Percentiles rank a stretch among this genome's conserved stretches.
Conservation (phyloP, 1,140 invertebrate genomes). For the Agrilus planipennis region DNA sequence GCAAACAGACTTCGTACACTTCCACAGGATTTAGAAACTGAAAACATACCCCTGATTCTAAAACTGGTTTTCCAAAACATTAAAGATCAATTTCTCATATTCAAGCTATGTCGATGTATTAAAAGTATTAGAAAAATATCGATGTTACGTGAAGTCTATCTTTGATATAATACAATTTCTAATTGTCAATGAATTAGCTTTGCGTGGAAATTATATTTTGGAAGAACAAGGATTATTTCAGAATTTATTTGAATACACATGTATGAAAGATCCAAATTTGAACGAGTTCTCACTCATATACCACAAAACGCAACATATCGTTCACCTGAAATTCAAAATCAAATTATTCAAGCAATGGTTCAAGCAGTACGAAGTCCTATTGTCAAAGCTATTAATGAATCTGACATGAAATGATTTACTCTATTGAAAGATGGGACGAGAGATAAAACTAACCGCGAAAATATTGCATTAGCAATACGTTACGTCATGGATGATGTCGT, state of each 20-base stretch:
- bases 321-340: slow-evolving; percentile 20
- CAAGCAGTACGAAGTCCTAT: slow-evolving; percentile 13
- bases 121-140: slow-evolving; percentile 13
- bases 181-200: slow-evolving; percentile 14
- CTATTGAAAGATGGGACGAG: slow-evolving; percentile 4
- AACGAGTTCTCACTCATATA: slow-evolving; percentile 17
- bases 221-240: slow-evolving; percentile 16
- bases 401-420: background rate
- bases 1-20: slow-evolving; percentile 14
- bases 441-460: slow-evolving; percentile 8
- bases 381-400: background rate
- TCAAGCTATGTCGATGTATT: slow-evolving; percentile 17
- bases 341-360: slow-evolving; percentile 18
- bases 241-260: slow-evolving; percentile 20
- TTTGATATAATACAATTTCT: slow-evolving; percentile 17
- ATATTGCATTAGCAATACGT: slow-evolving; percentile 6
- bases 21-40: slow-evolving; percentile 15
- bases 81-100: slow-evolving; percentile 16
- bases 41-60: slow-evolving; percentile 16
- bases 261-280: slow-evolving; percentile 16
- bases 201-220: slow-evolving; percentile 12
- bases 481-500: background rate
- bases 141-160: slow-evolving; percentile 16
- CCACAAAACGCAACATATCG: slow-evolving; percentile 20
- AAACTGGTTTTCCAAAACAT: slow-evolving; percentile 17